phyloP scores from a whole-genome alignment of 2,888 invertebrate species.

The Ectemnius cavifrons region DNA sequence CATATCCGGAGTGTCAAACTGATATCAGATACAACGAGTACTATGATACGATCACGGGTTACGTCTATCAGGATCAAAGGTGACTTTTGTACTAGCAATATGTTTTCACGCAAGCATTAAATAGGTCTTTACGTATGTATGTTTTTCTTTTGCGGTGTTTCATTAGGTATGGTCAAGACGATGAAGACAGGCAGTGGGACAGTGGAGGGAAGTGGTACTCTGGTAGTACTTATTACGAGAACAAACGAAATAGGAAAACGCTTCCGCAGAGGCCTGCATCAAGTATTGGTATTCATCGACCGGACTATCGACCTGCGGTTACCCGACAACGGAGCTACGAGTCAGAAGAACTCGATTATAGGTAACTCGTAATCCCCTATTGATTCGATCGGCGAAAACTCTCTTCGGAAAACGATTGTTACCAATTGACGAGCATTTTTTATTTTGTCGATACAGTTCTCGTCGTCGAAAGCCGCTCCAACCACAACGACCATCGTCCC shows the following conservation, averaged over 20 bases:
- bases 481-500: slow-evolving; percentile 69
- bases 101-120: neutral
- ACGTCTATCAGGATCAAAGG: slow-evolving; percentile 82
- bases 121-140: neutral
- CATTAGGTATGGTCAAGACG: slow-evolving; percentile 81
- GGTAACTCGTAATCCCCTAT: slow-evolving; percentile 52
- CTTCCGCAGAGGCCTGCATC: slow-evolving; percentile 75
- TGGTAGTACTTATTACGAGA: slow-evolving; percentile 71
- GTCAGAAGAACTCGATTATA: slow-evolving; percentile 73
- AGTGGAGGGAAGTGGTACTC: slow-evolving; percentile 81
- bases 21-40: slow-evolving; percentile 83
- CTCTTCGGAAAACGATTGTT: neutral
- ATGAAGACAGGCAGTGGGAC: slow-evolving; percentile 87
- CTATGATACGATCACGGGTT: slow-evolving; percentile 82
- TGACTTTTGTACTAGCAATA: slow-evolving; percentile 30
- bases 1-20: slow-evolving; percentile 73
- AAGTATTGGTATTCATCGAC: slow-evolving; percentile 72
- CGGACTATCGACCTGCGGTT: slow-evolving; percentile 71
- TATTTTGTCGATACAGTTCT: slow-evolving; percentile 59
- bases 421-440: neutral
- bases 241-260: slow-evolving; percentile 73
- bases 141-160: neutral
- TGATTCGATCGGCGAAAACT: neutral
- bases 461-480: slow-evolving; percentile 69
- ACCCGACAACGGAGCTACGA: slow-evolving; percentile 74